A percentile compares a stretch with the other conserved stretches of the same genome.
Evolutionary conservation across 2,888 invertebrate species (phyloP).

Genomic region (Choreutis nemorana): DNA sequence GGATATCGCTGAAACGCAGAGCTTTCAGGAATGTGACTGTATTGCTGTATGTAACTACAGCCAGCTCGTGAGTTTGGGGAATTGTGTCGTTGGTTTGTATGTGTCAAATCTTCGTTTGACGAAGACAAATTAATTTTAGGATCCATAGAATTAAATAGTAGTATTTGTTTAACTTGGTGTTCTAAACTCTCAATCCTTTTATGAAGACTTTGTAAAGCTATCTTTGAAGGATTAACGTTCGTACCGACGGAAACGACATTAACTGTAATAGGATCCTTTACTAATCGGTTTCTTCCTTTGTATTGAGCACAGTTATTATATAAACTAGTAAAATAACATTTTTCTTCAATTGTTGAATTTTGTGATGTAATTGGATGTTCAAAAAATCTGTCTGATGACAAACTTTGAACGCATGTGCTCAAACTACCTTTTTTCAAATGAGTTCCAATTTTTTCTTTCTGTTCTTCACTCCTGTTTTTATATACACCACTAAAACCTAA

Average conservation of each 20-base stretch:
- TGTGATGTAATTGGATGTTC: too few species aligned
- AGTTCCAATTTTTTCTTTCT: too few species aligned
- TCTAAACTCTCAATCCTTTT: conserved; percentile 42
- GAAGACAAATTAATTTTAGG: conserved; percentile 35
- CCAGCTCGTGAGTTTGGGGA: conserved; percentile 29
- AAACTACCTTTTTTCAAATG: too few species aligned
- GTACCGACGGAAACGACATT: too few species aligned
- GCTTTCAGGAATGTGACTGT: conserved; percentile 51
- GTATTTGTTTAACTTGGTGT: conserved; percentile 44
- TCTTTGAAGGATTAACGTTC: conserved; percentile 16
- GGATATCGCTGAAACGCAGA: conserved; percentile 52
- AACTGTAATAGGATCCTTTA: too few species aligned
- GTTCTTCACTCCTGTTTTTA: too few species aligned
- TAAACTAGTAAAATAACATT: neutral
- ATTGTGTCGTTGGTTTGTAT: conserved; percentile 22
- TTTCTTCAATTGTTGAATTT: too few species aligned
- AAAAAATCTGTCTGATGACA: too few species aligned
- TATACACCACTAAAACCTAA: conserved; percentile 32
- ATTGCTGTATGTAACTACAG: conserved; percentile 52
- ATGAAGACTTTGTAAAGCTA: conserved; percentile 25
- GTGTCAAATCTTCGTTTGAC: conserved; percentile 37
- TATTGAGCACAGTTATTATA: too few species aligned
- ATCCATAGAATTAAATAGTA: conserved; percentile 41
- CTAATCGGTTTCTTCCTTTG: too few species aligned
- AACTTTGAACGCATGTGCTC: too few species aligned